Evolutionary conservation across 2,888 invertebrate species (phyloP), one percentile per base, ranked within the genome.

Genomic region (Acleris sparsana): DNA sequence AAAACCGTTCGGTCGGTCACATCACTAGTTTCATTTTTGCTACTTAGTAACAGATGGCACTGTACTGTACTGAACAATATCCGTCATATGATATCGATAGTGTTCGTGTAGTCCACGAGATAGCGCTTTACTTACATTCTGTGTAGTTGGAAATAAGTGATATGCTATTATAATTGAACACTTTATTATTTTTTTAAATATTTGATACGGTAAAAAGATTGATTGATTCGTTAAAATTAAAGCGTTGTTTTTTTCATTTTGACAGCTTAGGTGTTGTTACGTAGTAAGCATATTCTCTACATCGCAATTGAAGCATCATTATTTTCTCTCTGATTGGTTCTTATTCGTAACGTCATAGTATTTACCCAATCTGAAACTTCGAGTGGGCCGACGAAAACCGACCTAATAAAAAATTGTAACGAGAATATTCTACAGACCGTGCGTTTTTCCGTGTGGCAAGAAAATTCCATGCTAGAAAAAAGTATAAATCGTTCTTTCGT

Each of bases 401-500:
- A 13, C 59, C 59, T 60, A 39, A 33, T 44, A 29, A 51, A 53
- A 49, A 53, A 46, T 56, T 60, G 16, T 57, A 71, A 65, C 75
- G 70, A 76, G 76, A 78, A 76, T 72, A 70, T 76, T 76, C 77
- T 49, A 75, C 46, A 43, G 46, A 17, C 33, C 53, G 16, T 25
- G 59, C 11, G 17, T 17, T 73, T 80, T 79, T 76, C 39, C 65
- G 67, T 71, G 67, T 79, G 79, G 80, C 79, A 81, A 79, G 68
- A 71, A 73, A 71, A 71, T 53, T 39, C 62, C 52, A 70, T 68
- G 69, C 58, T 69, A 70, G 72, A 80, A 83, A 82, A 84, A 81
- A 71, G 70, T 72, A 72, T 77, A 80, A 82, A 73, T 78, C 69
- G 80, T 83, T 88, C 89, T 89, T 90, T 88, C 87, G 81, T 79